These are phyloP conservation scores for Drosophila auraria DNA, from an alignment of 1,140 invertebrate species.

Conservation along the genomic window DNA sequence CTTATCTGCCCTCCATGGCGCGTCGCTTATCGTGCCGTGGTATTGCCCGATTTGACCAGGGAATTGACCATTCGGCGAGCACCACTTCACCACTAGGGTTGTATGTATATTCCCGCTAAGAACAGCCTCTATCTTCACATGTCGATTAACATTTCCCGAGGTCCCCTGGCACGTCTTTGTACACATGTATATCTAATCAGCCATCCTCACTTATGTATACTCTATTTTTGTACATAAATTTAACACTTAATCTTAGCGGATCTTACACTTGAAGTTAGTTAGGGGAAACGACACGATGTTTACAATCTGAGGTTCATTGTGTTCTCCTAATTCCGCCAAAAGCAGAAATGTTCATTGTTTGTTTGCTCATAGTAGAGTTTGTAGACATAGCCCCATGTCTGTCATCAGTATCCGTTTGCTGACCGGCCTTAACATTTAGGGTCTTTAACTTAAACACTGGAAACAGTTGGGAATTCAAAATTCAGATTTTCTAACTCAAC, in stretches of 20 bases:
- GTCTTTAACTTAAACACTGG: too few relatives aligned
- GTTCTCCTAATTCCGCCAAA: background rate
- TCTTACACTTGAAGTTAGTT: background rate
- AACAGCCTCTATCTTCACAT: constrained; percentile 11
- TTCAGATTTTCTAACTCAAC: background rate
- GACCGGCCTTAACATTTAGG: too few relatives aligned
- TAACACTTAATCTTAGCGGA: background rate
- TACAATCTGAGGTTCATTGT: background rate
- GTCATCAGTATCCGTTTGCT: background rate
- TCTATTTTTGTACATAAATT: constrained; percentile 22
- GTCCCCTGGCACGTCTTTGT: constrained; percentile 6
- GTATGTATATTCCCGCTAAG: background rate
- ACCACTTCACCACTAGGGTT: constrained; percentile 7
- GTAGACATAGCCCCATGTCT: background rate
- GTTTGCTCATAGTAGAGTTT: too few relatives aligned
- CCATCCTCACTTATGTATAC: background rate
- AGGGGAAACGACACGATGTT: background rate
- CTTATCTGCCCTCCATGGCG: constrained; percentile 42
- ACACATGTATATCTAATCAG: constrained; percentile 25
- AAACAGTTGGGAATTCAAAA: too few relatives aligned
- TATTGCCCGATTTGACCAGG: constrained; percentile 47
- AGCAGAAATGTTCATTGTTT: background rate
- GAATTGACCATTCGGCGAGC: constrained; percentile 35
- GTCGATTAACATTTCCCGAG: constrained; percentile 20
- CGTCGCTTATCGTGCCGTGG: constrained; percentile 43